phyloP scores from a whole-genome alignment of 2,113 vertebrate species.

The Picathartes gymnocephalus region DNA sequence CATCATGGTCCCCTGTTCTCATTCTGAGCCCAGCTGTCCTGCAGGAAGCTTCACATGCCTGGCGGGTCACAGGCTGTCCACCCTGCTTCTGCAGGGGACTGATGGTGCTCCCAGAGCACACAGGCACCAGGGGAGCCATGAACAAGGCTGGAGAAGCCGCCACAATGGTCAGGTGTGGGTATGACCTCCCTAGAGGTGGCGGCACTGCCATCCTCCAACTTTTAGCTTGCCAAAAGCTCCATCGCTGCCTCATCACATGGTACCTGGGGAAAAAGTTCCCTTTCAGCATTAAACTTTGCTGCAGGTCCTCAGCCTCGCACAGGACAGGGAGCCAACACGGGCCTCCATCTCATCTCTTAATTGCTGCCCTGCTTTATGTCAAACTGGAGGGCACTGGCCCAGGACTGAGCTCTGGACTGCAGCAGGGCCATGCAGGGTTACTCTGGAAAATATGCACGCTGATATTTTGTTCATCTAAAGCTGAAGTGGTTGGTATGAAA shows the following conservation, averaged over 20 bases:
- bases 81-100: background rate
- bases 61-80: background rate
- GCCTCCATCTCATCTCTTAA: background rate
- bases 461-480: slow-evolving; percentile 54
- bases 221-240: background rate
- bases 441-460: slow-evolving; percentile 38
- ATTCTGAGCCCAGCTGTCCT: background rate
- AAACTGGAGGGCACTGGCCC: background rate
- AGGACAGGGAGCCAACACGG: accelerated
- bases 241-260: accelerated
- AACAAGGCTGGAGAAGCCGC: background rate
- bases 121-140: background rate
- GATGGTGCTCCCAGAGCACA: background rate
- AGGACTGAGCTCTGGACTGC: background rate
- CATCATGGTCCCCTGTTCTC: accelerated
- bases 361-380: background rate
- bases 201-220: background rate
- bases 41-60: background rate
- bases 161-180: background rate
- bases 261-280: accelerated
- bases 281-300: background rate
- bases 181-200: too few relatives aligned
- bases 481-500: slow-evolving; percentile 30
- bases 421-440: background rate
- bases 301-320: background rate